Conservation (phyloP, 2,113 vertebrate species). For the Gopherus evgoodei region DNA sequence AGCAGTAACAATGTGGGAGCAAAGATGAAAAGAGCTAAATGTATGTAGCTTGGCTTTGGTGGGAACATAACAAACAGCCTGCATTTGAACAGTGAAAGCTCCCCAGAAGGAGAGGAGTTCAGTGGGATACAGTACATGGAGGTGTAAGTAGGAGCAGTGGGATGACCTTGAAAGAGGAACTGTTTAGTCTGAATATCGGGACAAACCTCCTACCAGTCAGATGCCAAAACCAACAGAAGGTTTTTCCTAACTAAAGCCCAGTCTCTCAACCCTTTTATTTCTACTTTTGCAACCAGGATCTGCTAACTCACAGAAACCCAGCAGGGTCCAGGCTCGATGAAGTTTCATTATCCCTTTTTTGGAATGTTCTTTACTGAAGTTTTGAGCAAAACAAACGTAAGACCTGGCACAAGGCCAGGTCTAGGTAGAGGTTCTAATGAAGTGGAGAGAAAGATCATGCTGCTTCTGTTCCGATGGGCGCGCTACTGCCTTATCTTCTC, state of each 20-base stretch:
- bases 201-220: not conserved
- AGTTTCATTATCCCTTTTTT: not conserved
- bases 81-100: not conserved
- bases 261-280: not conserved
- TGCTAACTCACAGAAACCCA: not conserved
- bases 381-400: not conserved
- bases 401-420: not conserved
- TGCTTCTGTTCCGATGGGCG: not conserved
- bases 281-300: not conserved
- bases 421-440: not conserved
- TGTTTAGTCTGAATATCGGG: not conserved
- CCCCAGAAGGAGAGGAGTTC: not conserved
- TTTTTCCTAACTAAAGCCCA: not conserved
- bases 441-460: not conserved
- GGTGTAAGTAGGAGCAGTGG: not conserved
- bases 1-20: not conserved
- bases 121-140: accelerated
- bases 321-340: accelerated
- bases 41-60: not conserved
- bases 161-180: not conserved
- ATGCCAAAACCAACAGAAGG: not conserved
- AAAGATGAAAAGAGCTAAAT: not conserved
- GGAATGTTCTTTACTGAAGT: not conserved
- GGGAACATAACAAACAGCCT: not conserved
- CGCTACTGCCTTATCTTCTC: not conserved